Conservation (phyloP, 2,797 vertebrate genomes). For the Vespertilio murinus region DNA sequence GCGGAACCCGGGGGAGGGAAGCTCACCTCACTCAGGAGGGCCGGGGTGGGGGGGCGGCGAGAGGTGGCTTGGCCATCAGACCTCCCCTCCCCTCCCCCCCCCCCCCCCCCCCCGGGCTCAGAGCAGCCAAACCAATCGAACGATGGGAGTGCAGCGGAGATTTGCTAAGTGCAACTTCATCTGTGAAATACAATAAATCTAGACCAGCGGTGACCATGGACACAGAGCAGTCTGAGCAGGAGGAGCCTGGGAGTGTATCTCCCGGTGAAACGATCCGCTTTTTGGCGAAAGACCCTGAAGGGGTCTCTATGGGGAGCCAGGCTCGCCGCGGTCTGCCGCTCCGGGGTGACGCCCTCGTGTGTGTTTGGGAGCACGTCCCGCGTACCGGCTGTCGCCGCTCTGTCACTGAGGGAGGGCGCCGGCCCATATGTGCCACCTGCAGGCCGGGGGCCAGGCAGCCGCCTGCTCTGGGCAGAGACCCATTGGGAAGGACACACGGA, state of each 20-base stretch:
- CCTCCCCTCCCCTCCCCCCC: too few relatives aligned
- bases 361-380: neutral
- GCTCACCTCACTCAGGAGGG: neutral
- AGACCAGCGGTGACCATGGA: accelerated
- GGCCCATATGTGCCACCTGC: accelerated
- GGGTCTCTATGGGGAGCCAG: neutral
- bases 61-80: too few relatives aligned
- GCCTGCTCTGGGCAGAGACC: neutral
- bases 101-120: too few relatives aligned
- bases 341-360: neutral
- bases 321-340: accelerated
- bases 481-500: accelerated
- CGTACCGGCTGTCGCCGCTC: accelerated
- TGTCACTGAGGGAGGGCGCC: neutral
- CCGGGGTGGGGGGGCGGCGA: neutral
- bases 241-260: neutral
- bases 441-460: neutral
- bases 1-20: neutral
- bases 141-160: too few relatives aligned
- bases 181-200: neutral
- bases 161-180: neutral
- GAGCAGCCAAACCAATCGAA: neutral
- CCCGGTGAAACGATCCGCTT: neutral
- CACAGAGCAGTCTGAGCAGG: neutral
- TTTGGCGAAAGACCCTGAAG: neutral